These are phyloP conservation scores for Platygyra sinensis DNA, from an alignment of 64 coral and sea anemone species.

Conservation along the genomic window DNA sequence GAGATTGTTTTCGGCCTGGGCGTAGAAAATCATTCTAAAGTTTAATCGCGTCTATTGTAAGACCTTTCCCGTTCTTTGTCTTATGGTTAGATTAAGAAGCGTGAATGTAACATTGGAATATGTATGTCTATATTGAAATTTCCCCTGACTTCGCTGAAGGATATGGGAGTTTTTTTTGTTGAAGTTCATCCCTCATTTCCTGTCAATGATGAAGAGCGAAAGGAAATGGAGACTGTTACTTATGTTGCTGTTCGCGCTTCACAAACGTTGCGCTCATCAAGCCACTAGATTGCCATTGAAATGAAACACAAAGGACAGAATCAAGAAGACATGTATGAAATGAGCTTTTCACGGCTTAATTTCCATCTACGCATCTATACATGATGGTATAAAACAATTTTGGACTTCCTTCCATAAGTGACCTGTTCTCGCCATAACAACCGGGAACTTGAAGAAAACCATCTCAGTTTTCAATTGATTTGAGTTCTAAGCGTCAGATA, in stretches of 20 bases:
- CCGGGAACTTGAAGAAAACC: not conserved
- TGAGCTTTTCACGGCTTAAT: slow-evolving; percentile 4
- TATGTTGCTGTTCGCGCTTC: not conserved
- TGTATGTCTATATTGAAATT: slow-evolving; percentile 8
- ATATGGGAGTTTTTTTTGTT: slow-evolving; percentile 30
- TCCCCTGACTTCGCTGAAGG: slow-evolving; percentile 19
- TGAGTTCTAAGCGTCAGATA: not conserved
- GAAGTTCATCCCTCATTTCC: slow-evolving; percentile 23
- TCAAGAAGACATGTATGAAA: not conserved
- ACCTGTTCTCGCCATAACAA: not conserved
- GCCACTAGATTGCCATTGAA: slow-evolving; percentile 5
- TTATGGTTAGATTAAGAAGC: slow-evolving; percentile 4
- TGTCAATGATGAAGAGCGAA: not conserved
- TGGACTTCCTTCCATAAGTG: not conserved
- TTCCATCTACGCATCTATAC: slow-evolving; percentile 24
- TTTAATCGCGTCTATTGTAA: slow-evolving; percentile 47
- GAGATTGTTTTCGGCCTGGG: slow-evolving; percentile 49
- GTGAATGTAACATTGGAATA: slow-evolving; percentile 20
- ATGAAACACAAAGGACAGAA: slow-evolving; percentile 13
- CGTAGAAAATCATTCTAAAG: not conserved
- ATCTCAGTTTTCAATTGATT: not conserved
- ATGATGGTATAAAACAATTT: not conserved
- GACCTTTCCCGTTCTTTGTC: slow-evolving; percentile 54
- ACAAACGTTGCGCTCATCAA: not conserved
- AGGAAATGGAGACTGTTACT: slow-evolving; percentile 5